Percentiles rank a stretch among this genome's conserved stretches.
Conservation (phyloP, 2,888 invertebrate species). For the Dinocampus coccinellae region DNA sequence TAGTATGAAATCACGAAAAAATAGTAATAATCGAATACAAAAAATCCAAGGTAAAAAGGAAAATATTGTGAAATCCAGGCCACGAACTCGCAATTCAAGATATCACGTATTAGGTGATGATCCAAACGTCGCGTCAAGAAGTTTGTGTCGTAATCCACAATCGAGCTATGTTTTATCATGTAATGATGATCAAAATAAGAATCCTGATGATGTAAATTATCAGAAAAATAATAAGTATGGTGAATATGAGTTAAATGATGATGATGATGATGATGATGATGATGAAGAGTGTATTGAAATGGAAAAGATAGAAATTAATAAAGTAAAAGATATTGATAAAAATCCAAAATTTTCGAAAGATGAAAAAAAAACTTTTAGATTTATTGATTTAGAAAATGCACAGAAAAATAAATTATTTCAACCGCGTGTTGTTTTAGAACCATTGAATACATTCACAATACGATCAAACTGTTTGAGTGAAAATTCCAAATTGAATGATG, state of each 20-base stretch:
- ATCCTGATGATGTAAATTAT: slow-evolving; percentile 39
- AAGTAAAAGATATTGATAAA: slow-evolving; percentile 36
- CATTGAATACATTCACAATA: slow-evolving; percentile 57
- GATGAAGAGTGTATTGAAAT: slow-evolving; percentile 37
- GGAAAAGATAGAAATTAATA: slow-evolving; percentile 44
- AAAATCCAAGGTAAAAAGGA: neutral
- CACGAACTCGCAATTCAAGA: neutral
- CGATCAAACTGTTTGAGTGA: slow-evolving; percentile 17
- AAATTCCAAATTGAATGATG: slow-evolving; percentile 34
- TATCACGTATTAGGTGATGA: slow-evolving; percentile 1
- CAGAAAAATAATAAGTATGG: slow-evolving; percentile 35
- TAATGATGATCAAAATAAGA: slow-evolving; percentile 40
- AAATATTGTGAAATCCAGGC: neutral
- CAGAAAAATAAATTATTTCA: slow-evolving; percentile 61
- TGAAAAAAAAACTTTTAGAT: slow-evolving; percentile 27
- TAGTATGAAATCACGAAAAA: neutral
- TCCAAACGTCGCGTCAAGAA: slow-evolving; percentile 6
- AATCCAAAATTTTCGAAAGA: slow-evolving; percentile 9
- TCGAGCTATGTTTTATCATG: slow-evolving; percentile 16
- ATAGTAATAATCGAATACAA: neutral
- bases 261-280: slow-evolving; percentile 37
- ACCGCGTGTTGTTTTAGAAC: slow-evolving; percentile 64
- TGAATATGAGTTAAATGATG: slow-evolving; percentile 44
- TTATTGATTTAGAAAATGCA: slow-evolving; percentile 54
- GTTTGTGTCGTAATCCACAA: slow-evolving; percentile 6